Evolutionary conservation across 1,140 invertebrate genomes (phyloP).

Genomic region (Metopolophium dirhodum): DNA sequence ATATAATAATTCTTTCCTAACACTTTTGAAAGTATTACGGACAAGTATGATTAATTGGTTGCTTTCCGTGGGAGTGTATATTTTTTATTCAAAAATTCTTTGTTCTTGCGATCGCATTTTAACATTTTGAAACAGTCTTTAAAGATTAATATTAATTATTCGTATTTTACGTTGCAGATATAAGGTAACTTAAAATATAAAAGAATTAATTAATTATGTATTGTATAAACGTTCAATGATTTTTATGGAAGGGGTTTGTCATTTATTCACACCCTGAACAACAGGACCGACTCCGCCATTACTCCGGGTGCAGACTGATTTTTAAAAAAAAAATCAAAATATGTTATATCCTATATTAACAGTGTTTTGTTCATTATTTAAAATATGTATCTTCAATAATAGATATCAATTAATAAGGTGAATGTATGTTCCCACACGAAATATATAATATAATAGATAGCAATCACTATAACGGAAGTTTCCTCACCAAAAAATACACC

Average conservation of each 20-base stretch:
- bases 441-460: too few relatives aligned
- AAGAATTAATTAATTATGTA: neutral
- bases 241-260: neutral
- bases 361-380: too few relatives aligned
- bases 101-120: neutral
- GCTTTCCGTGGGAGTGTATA: neutral
- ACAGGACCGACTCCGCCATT: neutral
- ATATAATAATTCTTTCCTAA: neutral
- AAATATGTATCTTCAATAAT: too few relatives aligned
- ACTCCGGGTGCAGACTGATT: neutral
- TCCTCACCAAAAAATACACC: too few relatives aligned
- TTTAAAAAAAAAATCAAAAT: too few relatives aligned
- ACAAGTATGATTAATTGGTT: neutral
- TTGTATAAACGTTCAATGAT: neutral
- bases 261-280: neutral
- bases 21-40: neutral
- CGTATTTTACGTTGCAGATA: neutral
- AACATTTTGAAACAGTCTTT: neutral
- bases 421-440: too few relatives aligned
- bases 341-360: too few relatives aligned
- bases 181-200: constrained; percentile 1
- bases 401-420: too few relatives aligned
- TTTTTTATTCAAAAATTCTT: neutral
- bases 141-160: constrained; percentile 13
- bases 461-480: too few relatives aligned